Conservation (phyloP, 2,888 invertebrate genomes). For the Nowickia ferox region DNA sequence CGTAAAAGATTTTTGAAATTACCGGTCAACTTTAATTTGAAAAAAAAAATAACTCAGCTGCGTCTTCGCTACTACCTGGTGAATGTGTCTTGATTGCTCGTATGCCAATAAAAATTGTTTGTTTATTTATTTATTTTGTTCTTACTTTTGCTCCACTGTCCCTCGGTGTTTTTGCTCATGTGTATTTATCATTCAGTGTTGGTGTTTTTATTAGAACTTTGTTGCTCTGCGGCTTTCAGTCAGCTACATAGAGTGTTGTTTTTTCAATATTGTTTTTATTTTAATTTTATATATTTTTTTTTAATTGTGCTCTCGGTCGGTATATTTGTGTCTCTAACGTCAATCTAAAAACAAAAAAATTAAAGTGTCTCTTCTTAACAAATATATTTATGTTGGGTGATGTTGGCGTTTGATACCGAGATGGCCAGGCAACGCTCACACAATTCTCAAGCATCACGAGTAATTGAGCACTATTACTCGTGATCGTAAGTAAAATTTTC, state of each 20-base stretch:
- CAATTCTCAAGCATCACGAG: background rate
- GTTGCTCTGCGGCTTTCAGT: constrained; percentile 7
- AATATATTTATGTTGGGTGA: constrained; percentile 21
- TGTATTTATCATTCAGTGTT: constrained; percentile 43
- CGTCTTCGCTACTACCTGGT: too few species aligned
- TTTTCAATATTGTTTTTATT: constrained; percentile 16
- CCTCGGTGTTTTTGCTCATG: constrained; percentile 18
- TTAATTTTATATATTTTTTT: background rate
- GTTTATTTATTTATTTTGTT: background rate
- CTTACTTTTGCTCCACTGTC: constrained; percentile 29
- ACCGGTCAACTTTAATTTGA: too few species aligned
- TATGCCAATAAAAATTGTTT: too few species aligned
- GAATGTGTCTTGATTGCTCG: too few species aligned
- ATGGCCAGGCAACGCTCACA: background rate
- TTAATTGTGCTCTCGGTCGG: constrained; percentile 21
- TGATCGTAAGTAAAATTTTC: background rate
- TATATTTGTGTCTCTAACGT: constrained; percentile 26
- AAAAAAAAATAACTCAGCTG: too few species aligned
- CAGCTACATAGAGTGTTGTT: constrained; percentile 15
- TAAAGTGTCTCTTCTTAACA: constrained; percentile 36
- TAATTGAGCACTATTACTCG: too few species aligned
- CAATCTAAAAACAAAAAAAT: background rate
- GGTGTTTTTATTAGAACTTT: constrained; percentile 43
- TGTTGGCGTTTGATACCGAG: constrained; percentile 47
- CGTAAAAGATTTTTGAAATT: too few species aligned